These are phyloP conservation scores for Gopherus evgoodei DNA, from an alignment of 2,113 vertebrate species.

Conservation along the genomic window DNA sequence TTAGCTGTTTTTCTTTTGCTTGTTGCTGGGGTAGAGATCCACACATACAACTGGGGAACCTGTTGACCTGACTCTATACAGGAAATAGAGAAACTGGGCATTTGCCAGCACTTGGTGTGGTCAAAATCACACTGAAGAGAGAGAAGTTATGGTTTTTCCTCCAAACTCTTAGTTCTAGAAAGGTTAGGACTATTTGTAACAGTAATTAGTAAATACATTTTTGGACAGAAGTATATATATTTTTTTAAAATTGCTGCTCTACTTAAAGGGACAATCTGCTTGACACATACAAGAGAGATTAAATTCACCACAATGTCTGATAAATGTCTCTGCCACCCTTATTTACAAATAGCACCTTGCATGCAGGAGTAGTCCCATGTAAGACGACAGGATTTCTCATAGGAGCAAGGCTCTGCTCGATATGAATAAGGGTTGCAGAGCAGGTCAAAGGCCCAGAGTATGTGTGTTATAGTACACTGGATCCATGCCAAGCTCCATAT, in stretches of 20 bases:
- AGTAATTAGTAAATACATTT: background rate
- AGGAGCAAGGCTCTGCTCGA: background rate
- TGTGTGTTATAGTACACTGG: background rate
- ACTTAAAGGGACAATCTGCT: background rate
- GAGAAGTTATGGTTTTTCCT: background rate
- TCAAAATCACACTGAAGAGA: background rate
- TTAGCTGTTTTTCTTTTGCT: background rate
- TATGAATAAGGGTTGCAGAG: fast-evolving
- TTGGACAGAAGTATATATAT: background rate
- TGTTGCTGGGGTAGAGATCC: background rate
- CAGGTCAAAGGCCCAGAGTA: background rate
- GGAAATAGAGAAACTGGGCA: background rate
- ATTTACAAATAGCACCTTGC: background rate
- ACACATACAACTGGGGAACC: background rate
- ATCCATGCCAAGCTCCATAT: background rate
- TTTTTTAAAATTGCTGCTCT: background rate
- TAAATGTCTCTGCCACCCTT: background rate
- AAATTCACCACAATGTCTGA: background rate
- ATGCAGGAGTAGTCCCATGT: background rate
- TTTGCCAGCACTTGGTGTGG: background rate
- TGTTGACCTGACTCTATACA: background rate
- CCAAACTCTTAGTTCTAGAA: background rate
- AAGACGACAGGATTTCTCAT: background rate
- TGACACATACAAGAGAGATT: background rate
- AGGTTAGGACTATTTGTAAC: background rate